Evolutionary conservation across 2,888 invertebrate genomes (phyloP), one percentile per base, ranked within the genome.

Genomic region (Yponomeuta malinellus): DNA sequence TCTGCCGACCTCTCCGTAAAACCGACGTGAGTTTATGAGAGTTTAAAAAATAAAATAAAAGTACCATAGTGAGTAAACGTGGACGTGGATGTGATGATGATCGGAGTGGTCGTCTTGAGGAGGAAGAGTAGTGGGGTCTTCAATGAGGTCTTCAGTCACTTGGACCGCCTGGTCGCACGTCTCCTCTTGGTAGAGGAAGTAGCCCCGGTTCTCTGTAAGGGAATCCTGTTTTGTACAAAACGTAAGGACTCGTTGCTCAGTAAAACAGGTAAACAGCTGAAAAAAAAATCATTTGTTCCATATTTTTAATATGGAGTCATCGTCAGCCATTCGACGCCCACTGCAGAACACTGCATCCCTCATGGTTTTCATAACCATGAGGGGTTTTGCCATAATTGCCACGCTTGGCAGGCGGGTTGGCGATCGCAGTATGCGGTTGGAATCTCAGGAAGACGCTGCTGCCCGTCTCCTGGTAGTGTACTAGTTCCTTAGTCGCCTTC

Each of bases 161-260:
- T 89, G 90, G 10, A 90, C 83, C 0, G 89, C 86, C 75, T 88
- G 84, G 76, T 91, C 93, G 79, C 89, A 87, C 0, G 93, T 93
- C 70, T 93, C 88, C 76, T 92, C 89, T 0, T 94, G 93, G 82
- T 94, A 97, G 0, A 97, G 92, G 84, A 95, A 97, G 87, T 95
- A 97, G 10, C 97, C 97, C 84, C 87, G 87, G 76, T 96, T 95
- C 2, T 94, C 95, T 95, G 52, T 15, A n/a, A 15, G 52, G 52
- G 15, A 59, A 15, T 12, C 43, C 9, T 6, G 43, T 6, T 43
- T 43, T 43, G 5, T 43, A 8, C 5, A 43, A 43, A 43, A 5
- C 6, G 43, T 6, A 43, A 43, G 43, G 43, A 8, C 1, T 1
- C 8, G 43, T 9, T 43, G 43, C 43, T 43, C 1, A 66, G 10